Conservation (phyloP, 2,113 vertebrate species). For the Platysternon megacephalum region DNA sequence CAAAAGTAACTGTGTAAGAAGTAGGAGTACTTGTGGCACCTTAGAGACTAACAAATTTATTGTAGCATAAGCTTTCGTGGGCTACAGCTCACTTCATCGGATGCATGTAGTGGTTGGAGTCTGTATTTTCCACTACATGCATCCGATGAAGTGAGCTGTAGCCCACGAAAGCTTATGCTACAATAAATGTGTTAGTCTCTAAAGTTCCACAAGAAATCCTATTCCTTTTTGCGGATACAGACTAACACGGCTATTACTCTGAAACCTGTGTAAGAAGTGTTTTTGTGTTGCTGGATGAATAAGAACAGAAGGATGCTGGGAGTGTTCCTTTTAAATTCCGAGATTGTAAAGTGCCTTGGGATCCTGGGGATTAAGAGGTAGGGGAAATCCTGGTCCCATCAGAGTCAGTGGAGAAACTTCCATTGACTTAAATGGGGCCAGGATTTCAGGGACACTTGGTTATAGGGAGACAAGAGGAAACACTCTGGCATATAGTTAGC, state of each 20-base stretch:
- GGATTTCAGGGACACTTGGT: background rate
- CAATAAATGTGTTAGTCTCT: no score
- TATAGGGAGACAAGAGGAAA: background rate
- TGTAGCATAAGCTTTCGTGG: no score
- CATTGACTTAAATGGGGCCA: accelerated
- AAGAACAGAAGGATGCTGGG: background rate
- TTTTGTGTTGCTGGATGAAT: background rate
- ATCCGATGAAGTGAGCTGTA: no score
- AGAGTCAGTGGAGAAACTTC: accelerated
- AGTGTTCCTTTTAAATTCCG: background rate
- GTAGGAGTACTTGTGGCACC: no score
- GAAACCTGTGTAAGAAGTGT: accelerated
- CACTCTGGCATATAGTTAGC: background rate
- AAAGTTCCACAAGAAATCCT: no score
- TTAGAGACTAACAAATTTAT: no score
- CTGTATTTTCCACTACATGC: no score
- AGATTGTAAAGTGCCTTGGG: background rate
- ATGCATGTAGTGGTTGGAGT: no score
- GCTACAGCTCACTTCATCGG: no score
- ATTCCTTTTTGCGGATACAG: no score
- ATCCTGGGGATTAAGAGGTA: background rate
- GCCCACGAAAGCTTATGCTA: no score
- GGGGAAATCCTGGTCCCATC: accelerated
- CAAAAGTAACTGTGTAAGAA: background rate
- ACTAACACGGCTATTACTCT: no score